Evolutionary conservation across 2,113 vertebrate species (phyloP).

Genomic region (Peromyscus leucopus): DNA sequence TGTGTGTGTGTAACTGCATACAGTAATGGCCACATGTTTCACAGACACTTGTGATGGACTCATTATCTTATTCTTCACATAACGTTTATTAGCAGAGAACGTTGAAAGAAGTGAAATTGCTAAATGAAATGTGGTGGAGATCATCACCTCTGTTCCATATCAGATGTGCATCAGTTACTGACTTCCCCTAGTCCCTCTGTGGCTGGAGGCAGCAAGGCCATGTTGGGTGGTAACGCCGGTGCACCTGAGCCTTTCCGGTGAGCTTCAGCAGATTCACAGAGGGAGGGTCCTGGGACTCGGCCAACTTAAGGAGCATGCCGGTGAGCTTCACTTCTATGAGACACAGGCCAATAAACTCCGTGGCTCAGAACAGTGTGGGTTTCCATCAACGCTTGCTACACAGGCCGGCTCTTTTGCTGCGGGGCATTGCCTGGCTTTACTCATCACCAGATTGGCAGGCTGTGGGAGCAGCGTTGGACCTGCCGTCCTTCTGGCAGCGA

Average conservation of each 20-base stretch:
- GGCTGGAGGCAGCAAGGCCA: fast-evolving
- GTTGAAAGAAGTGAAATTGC: background rate
- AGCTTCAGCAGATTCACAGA: background rate
- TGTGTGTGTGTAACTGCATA: background rate
- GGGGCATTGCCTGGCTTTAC: background rate
- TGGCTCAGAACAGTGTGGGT: background rate
- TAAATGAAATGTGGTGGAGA: background rate
- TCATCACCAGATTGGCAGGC: background rate
- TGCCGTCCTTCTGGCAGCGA: background rate
- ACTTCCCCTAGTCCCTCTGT: background rate
- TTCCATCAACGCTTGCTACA: background rate
- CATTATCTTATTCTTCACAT: background rate
- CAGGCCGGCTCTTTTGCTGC: background rate
- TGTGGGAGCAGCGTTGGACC: background rate
- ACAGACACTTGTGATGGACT: background rate
- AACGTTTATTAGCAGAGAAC: background rate
- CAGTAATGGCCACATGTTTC: background rate
- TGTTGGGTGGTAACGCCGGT: background rate
- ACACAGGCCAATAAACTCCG: fast-evolving
- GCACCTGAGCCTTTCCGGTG: background rate
- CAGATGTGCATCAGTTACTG: background rate
- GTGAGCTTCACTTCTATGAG: background rate
- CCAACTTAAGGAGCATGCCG: fast-evolving
- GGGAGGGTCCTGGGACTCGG: fast-evolving
- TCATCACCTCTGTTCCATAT: background rate